Evolutionary conservation across 2,113 vertebrate species (phyloP).

Genomic region (Tylochromis polylepis): DNA sequence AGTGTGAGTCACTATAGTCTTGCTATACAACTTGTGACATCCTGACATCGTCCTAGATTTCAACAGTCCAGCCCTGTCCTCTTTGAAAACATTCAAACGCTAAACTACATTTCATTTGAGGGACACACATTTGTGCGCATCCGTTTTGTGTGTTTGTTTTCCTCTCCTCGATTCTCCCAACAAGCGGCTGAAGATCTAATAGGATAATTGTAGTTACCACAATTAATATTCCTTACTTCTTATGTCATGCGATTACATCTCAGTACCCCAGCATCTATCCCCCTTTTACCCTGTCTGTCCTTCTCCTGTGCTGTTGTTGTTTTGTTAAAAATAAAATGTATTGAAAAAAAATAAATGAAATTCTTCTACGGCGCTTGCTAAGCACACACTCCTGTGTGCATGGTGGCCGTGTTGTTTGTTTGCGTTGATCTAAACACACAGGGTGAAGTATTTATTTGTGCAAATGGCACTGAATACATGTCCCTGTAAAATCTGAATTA

Average conservation of each 20-base stretch:
- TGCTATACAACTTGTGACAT: not conserved
- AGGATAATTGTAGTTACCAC: not conserved
- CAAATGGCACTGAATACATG: not conserved
- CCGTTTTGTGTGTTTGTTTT: not conserved
- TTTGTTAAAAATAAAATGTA: rapidly evolving
- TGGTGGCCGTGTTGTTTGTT: rapidly evolving
- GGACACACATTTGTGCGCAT: rapidly evolving
- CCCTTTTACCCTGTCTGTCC: not conserved
- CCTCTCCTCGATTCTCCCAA: rapidly evolving
- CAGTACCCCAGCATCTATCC: not conserved
- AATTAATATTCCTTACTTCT: not conserved
- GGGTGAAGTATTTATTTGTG: too few species aligned
- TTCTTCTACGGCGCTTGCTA: not conserved
- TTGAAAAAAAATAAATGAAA: not conserved
- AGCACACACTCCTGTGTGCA: not conserved
- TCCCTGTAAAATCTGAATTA: rapidly evolving
- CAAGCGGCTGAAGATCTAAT: not conserved
- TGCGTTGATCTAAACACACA: too few species aligned
- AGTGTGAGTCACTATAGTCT: not conserved
- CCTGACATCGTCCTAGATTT: not conserved
- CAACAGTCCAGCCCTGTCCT: not conserved
- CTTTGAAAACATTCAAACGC: not conserved
- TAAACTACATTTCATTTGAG: too few species aligned
- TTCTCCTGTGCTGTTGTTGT: not conserved
- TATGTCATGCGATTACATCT: not conserved